Evolutionary conservation across 2,797 vertebrate genomes (phyloP).

Genomic region (Kryptolebias ocellatus): DNA sequence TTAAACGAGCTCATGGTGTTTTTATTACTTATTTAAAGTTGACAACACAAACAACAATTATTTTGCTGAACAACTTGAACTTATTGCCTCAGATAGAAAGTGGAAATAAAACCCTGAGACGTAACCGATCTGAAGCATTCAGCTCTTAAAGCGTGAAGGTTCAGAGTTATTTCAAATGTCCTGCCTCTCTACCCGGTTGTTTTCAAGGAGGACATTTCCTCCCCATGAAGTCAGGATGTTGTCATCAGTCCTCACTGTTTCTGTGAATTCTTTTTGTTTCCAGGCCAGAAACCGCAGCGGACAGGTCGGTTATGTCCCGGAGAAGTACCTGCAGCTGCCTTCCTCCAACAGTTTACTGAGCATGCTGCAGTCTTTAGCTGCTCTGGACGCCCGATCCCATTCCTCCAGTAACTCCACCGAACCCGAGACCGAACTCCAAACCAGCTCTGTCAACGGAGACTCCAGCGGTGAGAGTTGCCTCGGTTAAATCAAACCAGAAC

Average conservation of each 20-base stretch:
- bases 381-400: conserved; percentile 90
- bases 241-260: accelerated
- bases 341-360: conserved; percentile 94
- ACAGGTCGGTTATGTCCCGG: conserved; percentile 93
- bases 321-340: conserved; percentile 95
- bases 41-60: no score
- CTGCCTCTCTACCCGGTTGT: no score
- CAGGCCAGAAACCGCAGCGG: conserved; percentile 93
- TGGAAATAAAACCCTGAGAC: no score
- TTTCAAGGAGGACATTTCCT: background rate
- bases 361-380: conserved; percentile 93
- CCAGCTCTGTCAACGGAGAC: conserved; percentile 87
- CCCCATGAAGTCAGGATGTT: background rate
- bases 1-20: no score
- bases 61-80: no score
- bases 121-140: no score
- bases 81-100: no score
- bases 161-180: no score
- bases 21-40: no score
- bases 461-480: conserved; percentile 81
- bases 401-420: conserved; percentile 94
- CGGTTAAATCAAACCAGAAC: background rate
- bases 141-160: no score
- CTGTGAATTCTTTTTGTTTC: background rate
- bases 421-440: conserved; percentile 80